Base-by-base conservation (phyloP, 2,888 invertebrate species). In the Protodeltote pygarga region DNA sequence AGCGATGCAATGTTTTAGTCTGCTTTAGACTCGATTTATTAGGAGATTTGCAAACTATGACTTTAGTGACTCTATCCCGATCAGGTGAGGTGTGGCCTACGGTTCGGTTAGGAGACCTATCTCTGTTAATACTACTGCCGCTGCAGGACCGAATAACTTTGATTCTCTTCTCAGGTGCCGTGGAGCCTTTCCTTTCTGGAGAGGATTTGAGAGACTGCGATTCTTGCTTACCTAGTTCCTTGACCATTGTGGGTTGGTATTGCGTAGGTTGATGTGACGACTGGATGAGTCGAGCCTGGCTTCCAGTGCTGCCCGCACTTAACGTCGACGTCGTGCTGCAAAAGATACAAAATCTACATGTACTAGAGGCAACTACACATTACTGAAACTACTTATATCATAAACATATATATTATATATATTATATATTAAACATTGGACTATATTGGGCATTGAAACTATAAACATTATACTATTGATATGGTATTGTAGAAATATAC, bases 231-330 rank as follows among this genome's bases (percentile, higher is more conserved):
- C 97, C 97, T 94, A 97, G 92, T 92, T 97, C 97, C 93, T 97
- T 96, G 80, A 96, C 95, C 85, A 95, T 95, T 71, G 96, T 95
- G 48, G 98, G 97, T 76, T 98, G 97, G 90, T 97, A 98, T 85
- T 96, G 96, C 75, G 97, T 95, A 49, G 98, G 98, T 79, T 97
- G 97, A 89, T 98, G 97, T 69, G 98, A 98, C 65, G 98, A 97
- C 92, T 98, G 98, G 83, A 98, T 97, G 79, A 98, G 94, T 77
- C 97, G 95, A 50, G 98, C 97, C 90, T 97, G 97, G 85, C 97
- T 97, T 78, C 98, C 97, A 38, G 97, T 97, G 89, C 97, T 98
- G 80, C 98, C 97, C 53, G 97, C 97, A 73, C 97, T 98, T 81
- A 98, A 93, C 58, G 98, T 98, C 75, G 98, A 98, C 71, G 98